phyloP scores from a whole-genome alignment of 92 coral and sea anemone species.

The Pocillopora grandis region DNA sequence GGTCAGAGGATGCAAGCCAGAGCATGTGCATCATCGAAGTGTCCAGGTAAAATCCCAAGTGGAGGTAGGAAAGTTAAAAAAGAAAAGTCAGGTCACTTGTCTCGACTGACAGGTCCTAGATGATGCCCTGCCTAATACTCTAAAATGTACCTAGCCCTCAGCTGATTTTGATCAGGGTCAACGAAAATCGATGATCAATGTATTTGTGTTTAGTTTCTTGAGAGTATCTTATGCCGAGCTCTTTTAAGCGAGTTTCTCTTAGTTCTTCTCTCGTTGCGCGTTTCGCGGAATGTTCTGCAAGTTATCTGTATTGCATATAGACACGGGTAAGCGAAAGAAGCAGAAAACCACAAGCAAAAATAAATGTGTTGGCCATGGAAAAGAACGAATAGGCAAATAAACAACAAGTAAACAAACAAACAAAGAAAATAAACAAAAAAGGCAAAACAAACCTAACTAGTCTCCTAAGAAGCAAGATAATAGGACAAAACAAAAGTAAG shows the following conservation, averaged over 20 bases:
- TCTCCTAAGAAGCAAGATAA: not conserved
- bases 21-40: constrained; percentile 53
- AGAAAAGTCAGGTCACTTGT: too few relatives aligned
- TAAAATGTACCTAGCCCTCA: not conserved
- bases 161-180: not conserved
- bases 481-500: not conserved
- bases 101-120: too few relatives aligned
- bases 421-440: not conserved
- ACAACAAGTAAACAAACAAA: not conserved
- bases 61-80: too few relatives aligned
- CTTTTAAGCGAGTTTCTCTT: too few relatives aligned
- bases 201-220: not conserved
- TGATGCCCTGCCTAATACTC: not conserved
- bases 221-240: too few relatives aligned
- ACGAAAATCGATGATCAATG: not conserved
- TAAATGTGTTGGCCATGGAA: not conserved
- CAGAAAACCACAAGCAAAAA: not conserved
- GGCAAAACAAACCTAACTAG: not conserved
- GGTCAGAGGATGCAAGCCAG: constrained; percentile 72
- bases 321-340: not conserved
- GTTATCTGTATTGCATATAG: not conserved
- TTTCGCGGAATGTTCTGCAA: too few relatives aligned
- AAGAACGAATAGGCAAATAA: not conserved
- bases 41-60: constrained; percentile 49
- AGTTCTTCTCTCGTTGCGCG: too few relatives aligned